Conservation (phyloP, 2,113 vertebrate genomes). For the Chamaea fasciata region DNA sequence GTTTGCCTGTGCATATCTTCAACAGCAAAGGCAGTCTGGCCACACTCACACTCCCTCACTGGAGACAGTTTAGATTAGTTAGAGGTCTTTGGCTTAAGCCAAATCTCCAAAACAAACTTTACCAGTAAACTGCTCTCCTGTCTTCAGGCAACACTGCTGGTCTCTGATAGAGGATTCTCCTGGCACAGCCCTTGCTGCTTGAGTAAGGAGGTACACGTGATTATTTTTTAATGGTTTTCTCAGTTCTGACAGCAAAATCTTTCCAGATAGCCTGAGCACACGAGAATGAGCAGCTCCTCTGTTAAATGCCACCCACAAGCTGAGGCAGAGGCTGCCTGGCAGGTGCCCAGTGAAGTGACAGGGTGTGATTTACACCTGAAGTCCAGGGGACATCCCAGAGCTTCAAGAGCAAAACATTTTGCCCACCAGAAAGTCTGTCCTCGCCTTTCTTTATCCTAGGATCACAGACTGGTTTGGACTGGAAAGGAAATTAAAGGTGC, state of each 20-base stretch:
- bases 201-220: fast-evolving
- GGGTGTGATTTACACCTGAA: not conserved
- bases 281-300: not conserved
- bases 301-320: not conserved
- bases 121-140: not conserved
- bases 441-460: not conserved
- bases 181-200: not conserved
- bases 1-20: not conserved
- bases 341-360: not conserved
- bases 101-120: not conserved
- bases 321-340: not conserved
- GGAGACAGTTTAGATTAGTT: not conserved
- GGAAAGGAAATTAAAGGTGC: not conserved
- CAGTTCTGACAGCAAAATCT: not conserved
- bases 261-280: not conserved
- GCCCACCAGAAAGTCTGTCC: not conserved
- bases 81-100: not conserved
- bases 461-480: not conserved
- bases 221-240: not conserved
- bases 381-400: not conserved
- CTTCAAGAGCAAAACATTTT: not conserved
- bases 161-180: not conserved
- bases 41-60: not conserved
- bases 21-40: not conserved
- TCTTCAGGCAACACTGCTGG: not conserved